These are phyloP conservation scores for Spatula clypeata DNA, from an alignment of 2,797 vertebrate species.

Conservation along the genomic window DNA sequence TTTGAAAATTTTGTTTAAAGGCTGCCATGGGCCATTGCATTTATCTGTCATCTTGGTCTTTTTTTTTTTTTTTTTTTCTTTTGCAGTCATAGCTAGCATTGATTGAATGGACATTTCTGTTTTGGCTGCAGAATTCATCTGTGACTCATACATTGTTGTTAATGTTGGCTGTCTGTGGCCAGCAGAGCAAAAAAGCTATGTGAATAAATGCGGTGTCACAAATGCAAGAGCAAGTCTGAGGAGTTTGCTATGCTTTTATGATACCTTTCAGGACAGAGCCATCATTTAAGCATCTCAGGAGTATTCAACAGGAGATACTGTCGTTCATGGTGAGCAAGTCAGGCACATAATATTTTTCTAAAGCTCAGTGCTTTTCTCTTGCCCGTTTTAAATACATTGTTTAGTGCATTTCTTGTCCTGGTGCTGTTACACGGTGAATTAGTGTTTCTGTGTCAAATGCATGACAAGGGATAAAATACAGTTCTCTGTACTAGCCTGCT, in stretches of 20 bases:
- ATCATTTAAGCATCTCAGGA: not conserved
- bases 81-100: not conserved
- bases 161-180: not conserved
- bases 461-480: not conserved
- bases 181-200: not conserved
- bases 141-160: not conserved
- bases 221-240: not conserved
- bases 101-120: not conserved
- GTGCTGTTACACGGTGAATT: not conserved
- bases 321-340: not conserved
- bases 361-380: not conserved
- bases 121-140: not conserved
- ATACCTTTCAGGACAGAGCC: not conserved
- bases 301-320: not conserved
- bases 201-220: not conserved
- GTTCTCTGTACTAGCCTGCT: not conserved
- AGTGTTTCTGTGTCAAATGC: not conserved
- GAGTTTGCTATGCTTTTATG: not conserved
- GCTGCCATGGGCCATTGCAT: not conserved
- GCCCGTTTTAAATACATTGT: not conserved
- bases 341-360: not conserved
- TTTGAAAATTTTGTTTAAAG: not conserved
- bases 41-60: not conserved
- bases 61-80: not conserved
- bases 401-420: not conserved